These are phyloP conservation scores for Taphrorychus bicolor DNA, from an alignment of 2,888 invertebrate genomes.

Conservation along the genomic window DNA sequence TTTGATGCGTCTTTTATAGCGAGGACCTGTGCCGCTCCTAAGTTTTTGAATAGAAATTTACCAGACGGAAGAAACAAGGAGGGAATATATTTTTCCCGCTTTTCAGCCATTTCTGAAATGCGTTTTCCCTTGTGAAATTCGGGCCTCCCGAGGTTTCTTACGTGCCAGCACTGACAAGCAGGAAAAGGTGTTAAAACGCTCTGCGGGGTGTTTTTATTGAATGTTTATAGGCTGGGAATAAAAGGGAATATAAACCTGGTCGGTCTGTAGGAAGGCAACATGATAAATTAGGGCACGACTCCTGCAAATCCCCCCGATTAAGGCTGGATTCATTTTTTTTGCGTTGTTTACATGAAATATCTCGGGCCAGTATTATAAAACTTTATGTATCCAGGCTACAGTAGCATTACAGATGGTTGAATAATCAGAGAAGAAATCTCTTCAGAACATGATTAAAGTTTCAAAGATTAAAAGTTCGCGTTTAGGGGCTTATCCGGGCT, in stretches of 20 bases:
- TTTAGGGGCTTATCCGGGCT: neutral
- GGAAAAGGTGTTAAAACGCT: constrained; percentile 13
- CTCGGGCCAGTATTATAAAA: neutral
- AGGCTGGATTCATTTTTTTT: neutral
- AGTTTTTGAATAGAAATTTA: too few species aligned
- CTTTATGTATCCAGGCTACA: neutral
- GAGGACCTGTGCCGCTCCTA: neutral
- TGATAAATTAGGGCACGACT: neutral
- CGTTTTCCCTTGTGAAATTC: neutral
- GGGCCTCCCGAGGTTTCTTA: neutral
- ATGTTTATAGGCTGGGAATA: neutral
- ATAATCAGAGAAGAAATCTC: neutral
- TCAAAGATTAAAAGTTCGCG: neutral
- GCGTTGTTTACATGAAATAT: neutral
- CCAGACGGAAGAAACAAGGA: neutral
- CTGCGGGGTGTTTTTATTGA: constrained; percentile 12
- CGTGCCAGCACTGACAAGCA: constrained; percentile 9
- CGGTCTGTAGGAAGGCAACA: neutral
- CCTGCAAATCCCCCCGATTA: neutral
- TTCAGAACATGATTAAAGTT: neutral
- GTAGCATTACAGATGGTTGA: neutral
- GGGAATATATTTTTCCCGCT: neutral
- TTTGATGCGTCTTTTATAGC: neutral
- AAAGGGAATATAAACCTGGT: neutral
- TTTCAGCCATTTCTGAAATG: neutral